These are phyloP conservation scores for Gnathonemus longibarbis DNA, from an alignment of 2,113 vertebrate genomes.

Conservation along the genomic window DNA sequence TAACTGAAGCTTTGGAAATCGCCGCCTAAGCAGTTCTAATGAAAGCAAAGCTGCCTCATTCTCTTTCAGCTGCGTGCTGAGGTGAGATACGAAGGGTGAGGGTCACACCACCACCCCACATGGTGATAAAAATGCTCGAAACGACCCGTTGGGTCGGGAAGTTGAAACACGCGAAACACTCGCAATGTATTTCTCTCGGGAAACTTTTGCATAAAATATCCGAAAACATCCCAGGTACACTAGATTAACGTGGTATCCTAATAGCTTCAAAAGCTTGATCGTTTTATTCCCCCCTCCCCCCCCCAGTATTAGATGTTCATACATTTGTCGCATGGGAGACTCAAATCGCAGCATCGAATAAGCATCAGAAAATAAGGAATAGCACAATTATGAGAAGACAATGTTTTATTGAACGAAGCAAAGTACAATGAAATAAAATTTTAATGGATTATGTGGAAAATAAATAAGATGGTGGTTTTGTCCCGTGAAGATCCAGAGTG, in stretches of 20 bases:
- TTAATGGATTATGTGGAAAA: slow-evolving; percentile 62
- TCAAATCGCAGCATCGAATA: neutral
- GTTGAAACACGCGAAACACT: neutral
- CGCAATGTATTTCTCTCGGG: neutral
- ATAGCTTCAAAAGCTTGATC: neutral
- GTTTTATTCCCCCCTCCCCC: too few relatives aligned
- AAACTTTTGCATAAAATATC: neutral
- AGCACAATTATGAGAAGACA: slow-evolving; percentile 36
- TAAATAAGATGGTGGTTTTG: slow-evolving; percentile 72
- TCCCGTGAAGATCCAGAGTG: slow-evolving; percentile 23
- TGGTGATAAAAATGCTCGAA: neutral
- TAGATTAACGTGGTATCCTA: neutral
- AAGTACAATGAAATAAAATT: slow-evolving; percentile 52
- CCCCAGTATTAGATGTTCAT: neutral
- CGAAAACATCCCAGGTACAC: neutral
- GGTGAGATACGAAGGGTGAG: neutral
- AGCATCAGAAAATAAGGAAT: neutral
- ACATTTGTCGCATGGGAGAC: neutral
- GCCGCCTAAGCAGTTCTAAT: neutral
- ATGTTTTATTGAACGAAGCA: slow-evolving; percentile 80
- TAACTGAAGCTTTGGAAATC: neutral
- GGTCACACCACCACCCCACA: neutral
- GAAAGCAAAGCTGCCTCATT: neutral
- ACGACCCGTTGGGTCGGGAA: neutral
- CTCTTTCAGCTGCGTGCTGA: neutral